Evolutionary conservation across 2,113 vertebrate genomes (phyloP).

Genomic region (Colossoma macropomum): DNA sequence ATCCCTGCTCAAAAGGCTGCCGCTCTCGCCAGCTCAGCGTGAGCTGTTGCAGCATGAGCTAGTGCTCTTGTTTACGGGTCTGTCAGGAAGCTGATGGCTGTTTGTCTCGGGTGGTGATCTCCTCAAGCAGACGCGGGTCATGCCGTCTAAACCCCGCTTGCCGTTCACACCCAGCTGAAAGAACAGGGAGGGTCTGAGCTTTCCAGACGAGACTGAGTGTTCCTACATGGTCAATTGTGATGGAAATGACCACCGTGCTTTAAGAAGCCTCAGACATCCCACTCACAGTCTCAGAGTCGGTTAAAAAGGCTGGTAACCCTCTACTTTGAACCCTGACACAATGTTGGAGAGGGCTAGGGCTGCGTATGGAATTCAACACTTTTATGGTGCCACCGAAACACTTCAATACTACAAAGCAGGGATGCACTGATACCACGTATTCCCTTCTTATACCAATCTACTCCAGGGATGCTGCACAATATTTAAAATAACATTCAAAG

Average conservation of each 20-base stretch:
- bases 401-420: too few species aligned
- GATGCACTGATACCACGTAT: too few species aligned
- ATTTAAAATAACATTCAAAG: too few species aligned
- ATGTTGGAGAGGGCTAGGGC: too few species aligned
- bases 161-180: not conserved
- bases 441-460: too few species aligned
- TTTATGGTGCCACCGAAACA: too few species aligned
- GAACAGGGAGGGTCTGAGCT: constrained; percentile 54
- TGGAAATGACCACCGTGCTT: constrained; percentile 62
- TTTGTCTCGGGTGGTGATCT: not conserved
- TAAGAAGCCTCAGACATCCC: constrained; percentile 34
- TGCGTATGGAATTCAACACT: too few species aligned
- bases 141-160: not conserved
- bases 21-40: too few species aligned
- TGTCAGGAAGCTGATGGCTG: not conserved
- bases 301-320: not conserved
- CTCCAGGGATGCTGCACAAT: too few species aligned
- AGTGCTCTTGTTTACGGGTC: not conserved
- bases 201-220: constrained; percentile 50
- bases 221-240: constrained; percentile 59
- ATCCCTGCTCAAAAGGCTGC: too few species aligned
- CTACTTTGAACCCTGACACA: not conserved
- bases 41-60: not conserved
- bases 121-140: constrained; percentile 24
- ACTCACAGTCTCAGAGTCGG: not conserved